Percentiles rank a stretch among this genome's conserved stretches.
Evolutionary conservation across 2,888 invertebrate species (phyloP).

Genomic region (Melieria picta): DNA sequence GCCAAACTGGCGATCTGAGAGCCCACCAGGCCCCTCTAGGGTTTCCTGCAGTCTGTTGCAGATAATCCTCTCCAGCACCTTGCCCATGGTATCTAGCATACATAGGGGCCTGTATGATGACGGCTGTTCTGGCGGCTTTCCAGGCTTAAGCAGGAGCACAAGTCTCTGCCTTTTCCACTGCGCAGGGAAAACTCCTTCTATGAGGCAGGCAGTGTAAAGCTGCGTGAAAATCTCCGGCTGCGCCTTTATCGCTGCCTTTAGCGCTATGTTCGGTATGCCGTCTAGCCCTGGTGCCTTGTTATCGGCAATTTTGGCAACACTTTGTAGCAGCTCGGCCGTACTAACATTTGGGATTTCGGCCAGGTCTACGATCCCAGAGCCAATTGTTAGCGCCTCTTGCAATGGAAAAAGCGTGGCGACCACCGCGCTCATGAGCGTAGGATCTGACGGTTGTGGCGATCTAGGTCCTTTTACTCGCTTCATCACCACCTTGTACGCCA

Average conservation of each 20-base stretch:
- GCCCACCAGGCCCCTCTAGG: background rate
- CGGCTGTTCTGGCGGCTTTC: conserved; percentile 14
- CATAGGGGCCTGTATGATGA: conserved; percentile 16
- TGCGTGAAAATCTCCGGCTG: background rate
- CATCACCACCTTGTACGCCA: background rate
- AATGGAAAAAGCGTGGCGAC: too few species aligned
- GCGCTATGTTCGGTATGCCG: too few species aligned
- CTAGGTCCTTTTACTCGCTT: background rate
- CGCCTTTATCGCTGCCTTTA: background rate
- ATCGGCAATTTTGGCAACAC: too few species aligned
- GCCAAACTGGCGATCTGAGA: conserved; percentile 21
- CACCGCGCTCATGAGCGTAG: background rate
- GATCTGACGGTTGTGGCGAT: background rate
- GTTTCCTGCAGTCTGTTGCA: background rate
- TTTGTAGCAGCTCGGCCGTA: too few species aligned
- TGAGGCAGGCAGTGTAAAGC: background rate
- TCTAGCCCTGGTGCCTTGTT: too few species aligned
- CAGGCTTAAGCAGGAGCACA: conserved; percentile 17
- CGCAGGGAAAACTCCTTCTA: conserved; percentile 6
- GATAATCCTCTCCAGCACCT: conserved; percentile 15
- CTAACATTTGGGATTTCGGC: too few species aligned
- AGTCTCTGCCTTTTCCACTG: conserved; percentile 23
- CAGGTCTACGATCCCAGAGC: too few species aligned
- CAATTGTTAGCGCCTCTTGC: too few species aligned
- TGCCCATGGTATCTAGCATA: conserved; percentile 19